phyloP scores from a whole-genome alignment of 2,797 vertebrate genomes.

The Danio kyathit region DNA sequence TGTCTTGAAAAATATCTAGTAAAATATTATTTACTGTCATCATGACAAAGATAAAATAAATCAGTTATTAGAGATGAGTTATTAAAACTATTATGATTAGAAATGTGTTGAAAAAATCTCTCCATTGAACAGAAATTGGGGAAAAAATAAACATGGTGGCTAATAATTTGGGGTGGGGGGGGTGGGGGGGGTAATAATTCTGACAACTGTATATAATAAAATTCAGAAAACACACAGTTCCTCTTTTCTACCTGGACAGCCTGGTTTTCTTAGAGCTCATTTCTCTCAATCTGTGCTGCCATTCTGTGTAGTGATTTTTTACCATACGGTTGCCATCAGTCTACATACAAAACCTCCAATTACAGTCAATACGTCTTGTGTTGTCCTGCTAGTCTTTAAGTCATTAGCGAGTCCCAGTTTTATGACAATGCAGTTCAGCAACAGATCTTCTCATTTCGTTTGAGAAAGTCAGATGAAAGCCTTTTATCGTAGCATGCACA shows the following conservation, averaged over 20 bases:
- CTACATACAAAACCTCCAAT: background rate
- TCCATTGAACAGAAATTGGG: too few relatives aligned
- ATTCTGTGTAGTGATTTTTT: background rate
- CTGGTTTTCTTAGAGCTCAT: background rate
- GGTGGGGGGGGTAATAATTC: too few relatives aligned
- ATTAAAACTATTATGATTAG: too few relatives aligned
- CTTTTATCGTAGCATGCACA: constrained; percentile 19
- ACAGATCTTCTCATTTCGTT: background rate
- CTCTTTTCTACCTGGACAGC: background rate
- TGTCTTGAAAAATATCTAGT: too few relatives aligned
- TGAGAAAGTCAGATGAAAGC: background rate
- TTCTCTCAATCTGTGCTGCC: background rate
- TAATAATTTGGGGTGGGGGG: too few relatives aligned
- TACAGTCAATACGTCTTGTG: background rate
- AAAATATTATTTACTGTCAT: too few relatives aligned
- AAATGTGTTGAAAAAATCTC: too few relatives aligned
- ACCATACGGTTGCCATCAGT: background rate
- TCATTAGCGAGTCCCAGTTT: constrained; percentile 5
- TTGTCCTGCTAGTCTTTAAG: background rate
- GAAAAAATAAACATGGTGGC: too few relatives aligned
- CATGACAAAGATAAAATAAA: too few relatives aligned
- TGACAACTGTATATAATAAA: too few relatives aligned
- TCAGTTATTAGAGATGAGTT: too few relatives aligned
- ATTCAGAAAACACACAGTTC: background rate
- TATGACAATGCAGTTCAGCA: background rate